These are phyloP conservation scores for Phainopepla nitens DNA, from an alignment of 2,113 vertebrate genomes.

Conservation along the genomic window DNA sequence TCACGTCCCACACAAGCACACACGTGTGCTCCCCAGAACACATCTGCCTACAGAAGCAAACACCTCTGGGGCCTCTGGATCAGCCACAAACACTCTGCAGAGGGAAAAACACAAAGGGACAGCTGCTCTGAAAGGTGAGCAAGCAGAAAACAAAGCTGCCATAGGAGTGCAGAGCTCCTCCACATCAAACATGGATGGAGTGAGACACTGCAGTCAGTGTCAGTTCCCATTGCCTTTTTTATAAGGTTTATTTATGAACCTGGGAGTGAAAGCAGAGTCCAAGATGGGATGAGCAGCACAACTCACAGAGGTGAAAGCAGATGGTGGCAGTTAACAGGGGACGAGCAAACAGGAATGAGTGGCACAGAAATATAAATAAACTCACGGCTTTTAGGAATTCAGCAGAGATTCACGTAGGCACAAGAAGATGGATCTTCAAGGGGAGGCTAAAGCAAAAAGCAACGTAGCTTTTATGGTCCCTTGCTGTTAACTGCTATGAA, in stretches of 20 bases:
- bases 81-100: background rate
- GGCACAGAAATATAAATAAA: background rate
- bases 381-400: background rate
- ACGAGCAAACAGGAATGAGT: background rate
- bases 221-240: background rate
- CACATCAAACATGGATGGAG: background rate
- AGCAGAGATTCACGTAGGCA: background rate
- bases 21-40: background rate
- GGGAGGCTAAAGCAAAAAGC: background rate
- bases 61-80: background rate
- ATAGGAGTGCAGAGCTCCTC: accelerated
- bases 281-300: background rate
- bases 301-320: background rate
- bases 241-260: background rate
- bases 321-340: background rate
- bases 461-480: background rate
- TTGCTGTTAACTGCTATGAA: background rate
- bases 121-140: background rate
- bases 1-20: background rate
- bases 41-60: background rate
- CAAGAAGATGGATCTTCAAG: background rate
- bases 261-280: background rate
- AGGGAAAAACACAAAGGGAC: background rate
- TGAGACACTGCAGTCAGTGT: accelerated
- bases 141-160: background rate